A percentile compares a stretch with the other conserved stretches of the same genome.
Evolutionary conservation across 2,888 invertebrate genomes (phyloP).

Genomic region (Cistogaster globosa): DNA sequence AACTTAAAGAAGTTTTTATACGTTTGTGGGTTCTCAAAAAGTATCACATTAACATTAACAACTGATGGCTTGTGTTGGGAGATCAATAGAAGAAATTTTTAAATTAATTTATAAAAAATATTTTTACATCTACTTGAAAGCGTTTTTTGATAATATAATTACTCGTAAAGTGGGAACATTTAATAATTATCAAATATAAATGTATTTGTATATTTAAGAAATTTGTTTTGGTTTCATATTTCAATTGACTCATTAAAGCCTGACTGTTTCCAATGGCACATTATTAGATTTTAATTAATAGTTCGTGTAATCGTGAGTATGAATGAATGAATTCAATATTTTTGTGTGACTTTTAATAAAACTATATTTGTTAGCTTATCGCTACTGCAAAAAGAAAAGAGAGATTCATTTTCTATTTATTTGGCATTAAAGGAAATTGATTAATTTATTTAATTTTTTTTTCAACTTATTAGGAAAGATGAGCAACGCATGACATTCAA

Average conservation of each 20-base stretch:
- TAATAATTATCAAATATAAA: too few relatives aligned
- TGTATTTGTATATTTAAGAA: neutral
- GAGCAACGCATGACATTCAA: constrained; percentile 32
- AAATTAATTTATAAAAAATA: neutral
- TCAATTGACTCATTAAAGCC: constrained; percentile 35
- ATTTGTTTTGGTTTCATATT: constrained; percentile 19
- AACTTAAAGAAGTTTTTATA: neutral
- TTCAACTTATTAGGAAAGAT: constrained; percentile 18
- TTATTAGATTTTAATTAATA: constrained; percentile 22
- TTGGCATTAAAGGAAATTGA: constrained; percentile 47
- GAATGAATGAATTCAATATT: neutral
- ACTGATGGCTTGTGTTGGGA: neutral
- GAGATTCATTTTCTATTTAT: neutral
- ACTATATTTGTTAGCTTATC: neutral
- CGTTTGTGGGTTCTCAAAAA: neutral
- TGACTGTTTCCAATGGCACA: constrained; percentile 18
- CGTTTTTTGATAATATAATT: neutral
- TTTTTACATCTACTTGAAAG: neutral
- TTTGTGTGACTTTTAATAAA: neutral
- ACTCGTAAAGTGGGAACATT: neutral
- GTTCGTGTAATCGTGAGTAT: neutral
- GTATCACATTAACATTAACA: neutral
- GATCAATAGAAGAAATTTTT: neutral
- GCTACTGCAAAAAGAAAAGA: neutral
- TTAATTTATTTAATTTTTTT: constrained; percentile 13